Evolutionary conservation across 2,113 vertebrate species (phyloP), one percentile per base, ranked within the genome.

Genomic region (Apodemus sylvaticus): DNA sequence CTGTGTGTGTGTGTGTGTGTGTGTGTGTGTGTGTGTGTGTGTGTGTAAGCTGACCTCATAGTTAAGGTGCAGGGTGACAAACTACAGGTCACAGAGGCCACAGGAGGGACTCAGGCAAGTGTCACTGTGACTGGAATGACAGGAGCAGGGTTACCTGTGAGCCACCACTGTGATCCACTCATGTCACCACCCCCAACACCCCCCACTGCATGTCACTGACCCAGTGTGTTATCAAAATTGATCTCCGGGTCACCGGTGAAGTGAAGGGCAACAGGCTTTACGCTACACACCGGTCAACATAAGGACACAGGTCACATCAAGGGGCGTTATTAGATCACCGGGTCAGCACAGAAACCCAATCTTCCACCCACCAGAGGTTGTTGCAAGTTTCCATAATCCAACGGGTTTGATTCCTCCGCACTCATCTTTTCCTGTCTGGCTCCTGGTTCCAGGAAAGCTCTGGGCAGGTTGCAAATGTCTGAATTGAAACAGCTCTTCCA

Each of bases 361-460:
- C 58, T 36, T 58, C 53, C 19, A 0, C 3, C 53, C 19, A 0
- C 3, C 5, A 36, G n/a, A 34, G 74, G 1, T 31, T 1, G 5
- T 10, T 3, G 7, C 48, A 29, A 19, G 17, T 64, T 22, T 42
- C 73, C 45, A 3, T 2, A 26, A 45, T 7, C 13, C 29, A 1
- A 76, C 11, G 53, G 10, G 19, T 53, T 26, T 53, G 68, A 3
- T 29, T 22, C 11, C n/a, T 34, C 11, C 14, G 77, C 51, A 73
- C 55, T 45, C 20, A 42, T 53, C 39, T 78, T 4, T 71, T 71
- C 45, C 55, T 22, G 70, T 42, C 60, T 60, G 89, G 39, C 29
- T 36, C 7, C 74, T 26, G 20, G 70, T 60, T 94, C 36, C 20
- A 51, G 95, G 93, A 90, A n/a, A 12, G 9, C 9, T 8, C 68